Base-by-base conservation (phyloP, 2,113 vertebrate genomes). In the Myotis lucifugus region DNA sequence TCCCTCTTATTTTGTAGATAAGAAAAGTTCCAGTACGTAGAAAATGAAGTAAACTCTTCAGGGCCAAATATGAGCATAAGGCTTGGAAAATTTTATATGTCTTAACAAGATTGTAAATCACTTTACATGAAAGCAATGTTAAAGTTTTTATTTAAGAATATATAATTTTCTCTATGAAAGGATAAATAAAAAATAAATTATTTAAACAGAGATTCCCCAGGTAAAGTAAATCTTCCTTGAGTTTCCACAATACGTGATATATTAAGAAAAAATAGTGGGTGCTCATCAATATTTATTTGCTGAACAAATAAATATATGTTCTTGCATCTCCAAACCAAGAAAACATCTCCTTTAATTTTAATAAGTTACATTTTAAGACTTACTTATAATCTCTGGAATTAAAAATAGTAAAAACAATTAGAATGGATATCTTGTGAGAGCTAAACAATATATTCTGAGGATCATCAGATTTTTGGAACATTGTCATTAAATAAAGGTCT, bases 91-190 rank as follows among this genome's bases (percentile, higher is more conserved):
- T 52, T 19, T 42, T 85, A 69, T 61, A 42, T 42, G 1, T 88
- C 2, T 32, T 97, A 52, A n/a, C n/a, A n/a, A 91, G n/a, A 50
- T 84, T 59, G 54, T 61, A 87, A 54, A 96, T 79, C 56, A 74
- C 4, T 15, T 85, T 32, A 23, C 0, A 17, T 64, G 21, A 70
- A 85, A 5, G 5, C 40, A 59, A 70, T 70, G 25, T 46, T 18
- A 66, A 13, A 37, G 34, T 88, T 52, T 56, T 54, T 85, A 95
- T 90, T 88, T 85, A 23, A 70, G 61, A 78, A 59, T 56, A 69
- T 34, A 74, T 27, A 23, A 72, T 15, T 69, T 56, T 74, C 27
- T 64, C 29, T 73, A 46, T 84, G 37, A 73, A 61, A 50, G 8
- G 9, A 73, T 14, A 18, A 56, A 90, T 76, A 46, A 81, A 69